These are phyloP conservation scores for Aurelia sp. DNA, from an alignment of 30 jellyfish, hydroid and myxozoan species.

Conservation along the genomic window DNA sequence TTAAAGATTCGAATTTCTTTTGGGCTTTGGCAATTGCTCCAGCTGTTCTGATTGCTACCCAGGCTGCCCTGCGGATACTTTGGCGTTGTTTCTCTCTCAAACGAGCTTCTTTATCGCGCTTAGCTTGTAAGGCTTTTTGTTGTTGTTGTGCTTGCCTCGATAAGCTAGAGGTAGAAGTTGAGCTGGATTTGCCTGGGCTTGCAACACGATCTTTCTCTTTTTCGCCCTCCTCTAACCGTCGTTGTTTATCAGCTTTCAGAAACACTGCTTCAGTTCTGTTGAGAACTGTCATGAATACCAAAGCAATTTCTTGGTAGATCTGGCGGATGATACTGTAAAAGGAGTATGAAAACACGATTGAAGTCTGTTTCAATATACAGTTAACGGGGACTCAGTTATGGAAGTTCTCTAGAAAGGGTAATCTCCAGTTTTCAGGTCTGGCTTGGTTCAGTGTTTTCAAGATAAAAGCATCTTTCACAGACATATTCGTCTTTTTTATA, in stretches of 20 bases:
- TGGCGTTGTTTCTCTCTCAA: slow-evolving; percentile 65
- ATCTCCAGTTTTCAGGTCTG: too few species aligned
- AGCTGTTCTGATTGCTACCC: slow-evolving; percentile 85
- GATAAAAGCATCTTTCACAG: too few species aligned
- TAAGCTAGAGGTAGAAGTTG: slow-evolving; percentile 11
- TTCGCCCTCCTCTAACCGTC: slow-evolving; percentile 50
- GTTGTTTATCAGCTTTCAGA: slow-evolving; percentile 52
- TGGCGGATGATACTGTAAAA: slow-evolving; percentile 69
- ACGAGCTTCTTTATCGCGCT: slow-evolving; percentile 70
- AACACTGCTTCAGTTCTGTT: slow-evolving; percentile 30
- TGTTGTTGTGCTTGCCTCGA: slow-evolving; percentile 48
- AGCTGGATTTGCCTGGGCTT: slow-evolving; percentile 52
- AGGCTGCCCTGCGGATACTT: slow-evolving; percentile 72
- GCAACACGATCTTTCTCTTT: slow-evolving; percentile 30
- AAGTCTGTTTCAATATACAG: too few species aligned
- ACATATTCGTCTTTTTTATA: too few species aligned
- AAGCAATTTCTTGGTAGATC: slow-evolving; percentile 70
- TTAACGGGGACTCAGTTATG: too few species aligned
- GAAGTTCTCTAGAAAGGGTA: too few species aligned
- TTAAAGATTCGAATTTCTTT: slow-evolving; percentile 52
- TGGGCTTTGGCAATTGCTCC: slow-evolving; percentile 91
- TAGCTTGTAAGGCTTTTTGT: slow-evolving; percentile 56
- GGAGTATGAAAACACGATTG: not conserved
- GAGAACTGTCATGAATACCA: slow-evolving; percentile 32
- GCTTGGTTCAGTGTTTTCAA: too few species aligned